Base-by-base conservation (phyloP, 2,113 vertebrate genomes). In the Canis aureus region DNA sequence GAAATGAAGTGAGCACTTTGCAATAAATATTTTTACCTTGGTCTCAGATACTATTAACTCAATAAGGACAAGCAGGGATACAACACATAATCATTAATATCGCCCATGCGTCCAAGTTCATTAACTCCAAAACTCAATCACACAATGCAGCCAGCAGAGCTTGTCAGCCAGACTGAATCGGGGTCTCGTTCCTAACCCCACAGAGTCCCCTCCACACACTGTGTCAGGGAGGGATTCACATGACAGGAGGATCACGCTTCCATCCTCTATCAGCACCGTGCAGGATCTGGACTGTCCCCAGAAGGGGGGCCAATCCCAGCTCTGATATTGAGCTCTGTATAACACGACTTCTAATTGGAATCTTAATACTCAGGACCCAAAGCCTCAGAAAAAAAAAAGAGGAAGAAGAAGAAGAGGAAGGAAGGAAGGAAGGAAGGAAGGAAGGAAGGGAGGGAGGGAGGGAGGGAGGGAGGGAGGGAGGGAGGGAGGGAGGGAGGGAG, bases 341-440 rank as follows among this genome's bases (percentile, higher is more conserved):
- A 85, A 67, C 1, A 64, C 49, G 62, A 25, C 51, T 74, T 87
- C 67, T 81, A 69, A 95, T 38, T 60, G 12, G 32, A 64, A 35
- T 90, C 69, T 90, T 94, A 87, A 92, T 16, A 53, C 3, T 35
- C 49, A 11, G 57, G 76, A 88, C 23, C 80, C 32, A 95, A 93
- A 62, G 49, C 38, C 38, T 35, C 43, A 88, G 35, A 59, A 64
- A 85, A 69, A 59, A 74, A 32, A 29, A 85, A 89, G 64, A 55
- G 19, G 43, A 43, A 43, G 43, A 43, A 43, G 43, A 7, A 43
- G 43, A 43, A 43, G 43, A 5, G 5, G 43, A 43, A 43, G 43
- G 43, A 43, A 43, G 5, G 43, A 43, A 43, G 5, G 1, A 43
- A 43, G 43, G 43, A 43, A 43, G 43, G 43, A 43, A 43, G 43